Conservation (phyloP, 2,113 vertebrate species). For the Calidris pugnax region DNA sequence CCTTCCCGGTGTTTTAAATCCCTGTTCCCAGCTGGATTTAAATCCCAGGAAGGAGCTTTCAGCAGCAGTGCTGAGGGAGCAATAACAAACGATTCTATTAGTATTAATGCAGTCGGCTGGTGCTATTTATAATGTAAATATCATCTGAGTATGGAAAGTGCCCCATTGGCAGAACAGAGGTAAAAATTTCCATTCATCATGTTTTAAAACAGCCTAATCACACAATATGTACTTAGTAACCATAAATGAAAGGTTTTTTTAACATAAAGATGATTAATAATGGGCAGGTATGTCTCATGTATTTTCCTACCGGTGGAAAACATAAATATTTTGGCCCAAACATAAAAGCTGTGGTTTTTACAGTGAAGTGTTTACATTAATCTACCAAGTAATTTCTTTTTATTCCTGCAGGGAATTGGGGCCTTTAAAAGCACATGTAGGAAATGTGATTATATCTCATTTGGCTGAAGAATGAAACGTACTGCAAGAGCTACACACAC, state of each 20-base stretch:
- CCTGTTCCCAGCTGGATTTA: background rate
- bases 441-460: background rate
- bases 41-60: background rate
- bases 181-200: constrained; percentile 19
- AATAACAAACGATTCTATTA: constrained; percentile 40
- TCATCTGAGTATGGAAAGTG: constrained; percentile 19
- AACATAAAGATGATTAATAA: constrained; percentile 12
- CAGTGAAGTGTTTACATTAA: constrained; percentile 12
- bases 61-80: background rate
- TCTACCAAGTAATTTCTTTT: background rate
- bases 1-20: background rate
- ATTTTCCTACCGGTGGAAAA: background rate
- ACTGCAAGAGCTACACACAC: background rate
- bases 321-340: constrained; percentile 10
- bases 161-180: background rate
- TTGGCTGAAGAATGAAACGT: background rate
- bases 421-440: background rate
- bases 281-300: background rate
- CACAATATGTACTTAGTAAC: background rate
- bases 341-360: background rate
- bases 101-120: background rate
- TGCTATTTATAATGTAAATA: constrained; percentile 40
- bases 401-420: background rate
- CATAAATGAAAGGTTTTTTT: background rate
- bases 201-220: constrained; percentile 20